Evolutionary conservation across 2,797 vertebrate genomes (phyloP).

Genomic region (Emydoidea blandingii): DNA sequence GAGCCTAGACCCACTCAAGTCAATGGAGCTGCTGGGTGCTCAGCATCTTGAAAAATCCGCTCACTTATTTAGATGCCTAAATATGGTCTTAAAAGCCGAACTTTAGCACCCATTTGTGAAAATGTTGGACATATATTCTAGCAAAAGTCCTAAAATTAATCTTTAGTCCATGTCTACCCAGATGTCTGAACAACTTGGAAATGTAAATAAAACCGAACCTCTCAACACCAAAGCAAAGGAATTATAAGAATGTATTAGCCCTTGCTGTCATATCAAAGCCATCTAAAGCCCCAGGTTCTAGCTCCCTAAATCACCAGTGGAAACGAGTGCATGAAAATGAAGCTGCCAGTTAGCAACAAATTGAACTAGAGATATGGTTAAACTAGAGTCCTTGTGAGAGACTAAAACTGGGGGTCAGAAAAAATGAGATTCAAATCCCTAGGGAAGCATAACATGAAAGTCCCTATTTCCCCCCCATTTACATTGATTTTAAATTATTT

Average conservation of each 20-base stretch:
- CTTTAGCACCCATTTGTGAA: constrained; percentile 23
- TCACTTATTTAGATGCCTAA: constrained; percentile 61
- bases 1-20: constrained; percentile 21
- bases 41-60: neutral
- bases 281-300: constrained; percentile 21
- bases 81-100: constrained; percentile 17
- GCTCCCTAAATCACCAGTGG: constrained; percentile 17
- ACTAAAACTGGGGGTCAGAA: neutral
- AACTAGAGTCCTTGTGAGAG: neutral
- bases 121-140: constrained; percentile 64
- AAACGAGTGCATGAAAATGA: neutral
- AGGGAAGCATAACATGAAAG: neutral
- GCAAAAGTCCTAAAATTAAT: constrained; percentile 21
- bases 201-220: constrained; percentile 40
- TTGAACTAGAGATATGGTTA: neutral
- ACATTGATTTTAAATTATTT: constrained; percentile 58
- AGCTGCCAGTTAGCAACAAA: neutral
- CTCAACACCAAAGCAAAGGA: neutral
- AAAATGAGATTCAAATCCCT: neutral
- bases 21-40: neutral
- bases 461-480: neutral
- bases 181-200: constrained; percentile 62
- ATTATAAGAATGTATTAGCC: neutral
- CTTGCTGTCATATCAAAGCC: constrained; percentile 41
- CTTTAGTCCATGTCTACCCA: constrained; percentile 55